Evolutionary conservation across 2,888 invertebrate genomes (phyloP), one percentile per base, ranked within the genome.

Genomic region (Dysmachus trigonus): DNA sequence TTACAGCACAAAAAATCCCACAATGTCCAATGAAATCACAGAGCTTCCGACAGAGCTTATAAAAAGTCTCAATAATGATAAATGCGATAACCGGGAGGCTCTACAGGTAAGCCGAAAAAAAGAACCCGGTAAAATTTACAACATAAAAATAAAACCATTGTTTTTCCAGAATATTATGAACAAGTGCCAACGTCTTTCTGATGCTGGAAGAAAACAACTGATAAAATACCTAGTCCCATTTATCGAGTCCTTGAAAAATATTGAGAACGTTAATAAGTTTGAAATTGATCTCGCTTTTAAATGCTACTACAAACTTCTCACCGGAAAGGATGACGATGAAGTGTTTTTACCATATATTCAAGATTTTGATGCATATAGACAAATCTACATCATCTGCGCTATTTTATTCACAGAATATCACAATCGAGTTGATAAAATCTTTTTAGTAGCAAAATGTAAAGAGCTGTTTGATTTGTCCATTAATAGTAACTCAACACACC

Each of bases 381-480:
- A 77, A 77, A 18, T 62, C 3, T 53, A 35, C 13, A 88, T 91
- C 87, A 86, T 92, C 0, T 90, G 91, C 79, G 89, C 89, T 2
- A 88, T 91, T 27, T 87, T 92, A n/a, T 87, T 90, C 7, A 90
- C 92, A 0, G 89, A 90, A 15, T 90, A 90, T 62, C 89, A 89
- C 86, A 86, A 88, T 10, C 86, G 87, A 0, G 33, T 90, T 2
- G 87, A 90, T 85, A 87, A 89, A 0, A 81, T 86, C 1, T 47
- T 88, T 0, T 71, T 92, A 3, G 88, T 89, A 76, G 74, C 73
- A 0, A 88, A 89, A 74, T 91, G 91, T 77, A 83, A 89, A 2
- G 83, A 87, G 7, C 88, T 90, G 0, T 88, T 91, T 3, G 62
- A 88, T 2, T 87, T 83, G 5, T 89, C 90, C 6, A 88, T 91